Base-by-base conservation (phyloP, 2,797 vertebrate species). In the Meriones psammophilus region DNA sequence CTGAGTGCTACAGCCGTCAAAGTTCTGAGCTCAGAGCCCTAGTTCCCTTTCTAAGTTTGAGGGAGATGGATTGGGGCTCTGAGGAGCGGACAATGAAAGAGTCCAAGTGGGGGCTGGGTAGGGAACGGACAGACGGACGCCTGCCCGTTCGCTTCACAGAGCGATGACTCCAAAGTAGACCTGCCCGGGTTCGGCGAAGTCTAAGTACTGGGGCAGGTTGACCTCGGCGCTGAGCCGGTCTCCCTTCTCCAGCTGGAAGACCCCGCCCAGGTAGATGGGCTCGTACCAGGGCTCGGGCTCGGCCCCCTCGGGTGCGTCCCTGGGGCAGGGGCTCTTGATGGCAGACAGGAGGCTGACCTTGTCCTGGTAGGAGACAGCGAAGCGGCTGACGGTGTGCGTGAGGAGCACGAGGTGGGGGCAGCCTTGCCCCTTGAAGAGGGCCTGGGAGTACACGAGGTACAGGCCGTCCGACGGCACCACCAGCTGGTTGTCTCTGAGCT, bases 391-490 rank as follows among this genome's bases (percentile, higher is more conserved):
- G 0, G 76, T 97, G 26, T 98, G 98, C 5, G 92, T 98, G 62
- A 98, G 97, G 18, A 97, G 88, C 64, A 97, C 8, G 0, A 84
- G 83, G 71, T 83, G 36, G 1, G 60, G 24, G 86, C 98, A 98
- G 58, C 71, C 39, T 5, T 17, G 60, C 4, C 97, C 98, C 33
- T 91, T 98, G 96, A 98, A 98, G 85, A 98, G 95, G 42, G 98
- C 97, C 74, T 98, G 98, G 18, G 98, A 98, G 96, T 98, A 98
- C 88, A 98, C 84, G 26, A 98, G 98, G 93, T 98, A 98, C 15
- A 98, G 97, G 0, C 98, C 98, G 0, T 93, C n/a, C 0, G 89
- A 60, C 0, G 98, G 97, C 8, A 98, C 95, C 74, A 97, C 94
- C 22, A 98, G 94, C 69, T 97, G 95, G 26, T 93, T 97, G 69